phyloP scores from a whole-genome alignment of 2,888 invertebrate species.

The Cabera pusaria region DNA sequence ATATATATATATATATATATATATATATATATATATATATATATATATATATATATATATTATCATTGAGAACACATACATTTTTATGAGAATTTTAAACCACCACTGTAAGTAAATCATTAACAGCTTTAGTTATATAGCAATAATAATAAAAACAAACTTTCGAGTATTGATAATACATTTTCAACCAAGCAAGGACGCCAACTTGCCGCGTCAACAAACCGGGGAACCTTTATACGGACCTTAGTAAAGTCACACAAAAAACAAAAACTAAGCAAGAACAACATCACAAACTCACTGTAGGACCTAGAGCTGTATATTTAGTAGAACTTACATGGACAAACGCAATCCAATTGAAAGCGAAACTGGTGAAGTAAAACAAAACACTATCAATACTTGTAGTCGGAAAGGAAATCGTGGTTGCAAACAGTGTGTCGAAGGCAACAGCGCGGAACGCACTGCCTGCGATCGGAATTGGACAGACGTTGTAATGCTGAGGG shows the following conservation, averaged over 20 bases:
- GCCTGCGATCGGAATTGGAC: conserved; percentile 38
- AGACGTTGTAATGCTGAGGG: neutral
- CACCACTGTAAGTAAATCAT: no score
- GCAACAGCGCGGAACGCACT: conserved; percentile 59
- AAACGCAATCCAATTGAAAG: conserved; percentile 18
- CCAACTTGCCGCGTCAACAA: conserved; percentile 3
- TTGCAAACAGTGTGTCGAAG: conserved; percentile 42
- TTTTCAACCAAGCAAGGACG: conserved; percentile 18
- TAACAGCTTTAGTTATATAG: neutral
- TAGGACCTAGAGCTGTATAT: no score
- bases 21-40: no score
- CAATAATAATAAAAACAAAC: conserved; percentile 2
- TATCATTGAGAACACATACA: no score
- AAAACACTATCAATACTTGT: conserved; percentile 17
- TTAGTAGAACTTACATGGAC: neutral
- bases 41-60: no score
- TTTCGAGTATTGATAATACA: conserved; percentile 9
- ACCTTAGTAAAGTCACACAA: neutral
- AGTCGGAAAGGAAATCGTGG: conserved; percentile 27
- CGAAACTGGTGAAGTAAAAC: conserved; percentile 11
- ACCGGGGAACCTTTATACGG: no score
- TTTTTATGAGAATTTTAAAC: no score
- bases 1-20: no score
- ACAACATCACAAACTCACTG: no score
- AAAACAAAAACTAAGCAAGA: neutral